Conservation (phyloP, 2,113 vertebrate species). For the Sylvia atricapilla region DNA sequence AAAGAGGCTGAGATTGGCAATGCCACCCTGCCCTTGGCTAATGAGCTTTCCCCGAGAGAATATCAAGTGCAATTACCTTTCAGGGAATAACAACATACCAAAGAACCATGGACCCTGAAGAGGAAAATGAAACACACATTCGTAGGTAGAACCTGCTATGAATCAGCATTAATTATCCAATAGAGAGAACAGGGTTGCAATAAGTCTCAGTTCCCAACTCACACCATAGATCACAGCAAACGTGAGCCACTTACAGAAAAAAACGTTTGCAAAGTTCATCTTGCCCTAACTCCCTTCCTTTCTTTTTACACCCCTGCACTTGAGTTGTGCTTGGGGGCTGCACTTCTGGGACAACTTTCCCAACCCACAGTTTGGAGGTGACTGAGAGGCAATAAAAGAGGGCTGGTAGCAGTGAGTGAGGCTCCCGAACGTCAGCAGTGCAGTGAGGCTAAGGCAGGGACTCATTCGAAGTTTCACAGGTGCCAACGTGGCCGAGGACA, state of each 20-base stretch:
- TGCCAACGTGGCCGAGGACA: neutral
- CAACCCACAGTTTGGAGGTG: neutral
- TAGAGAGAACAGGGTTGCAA: slow-evolving; percentile 37
- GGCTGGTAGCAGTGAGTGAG: neutral
- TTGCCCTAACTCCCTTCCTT: neutral
- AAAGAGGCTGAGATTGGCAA: slow-evolving; percentile 56
- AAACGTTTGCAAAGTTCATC: slow-evolving; percentile 23
- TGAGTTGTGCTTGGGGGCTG: neutral
- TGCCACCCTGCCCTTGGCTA: slow-evolving; percentile 51
- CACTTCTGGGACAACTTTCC: neutral
- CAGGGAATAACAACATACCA: slow-evolving; percentile 60
- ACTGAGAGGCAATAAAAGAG: neutral
- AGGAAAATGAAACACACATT: slow-evolving; percentile 58
- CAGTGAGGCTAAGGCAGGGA: neutral
- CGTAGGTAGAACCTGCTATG: slow-evolving; percentile 53
- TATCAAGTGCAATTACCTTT: slow-evolving; percentile 70
- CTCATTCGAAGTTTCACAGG: neutral
- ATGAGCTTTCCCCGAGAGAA: slow-evolving; percentile 55
- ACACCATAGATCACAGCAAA: slow-evolving; percentile 49
- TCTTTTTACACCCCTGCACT: fast-evolving
- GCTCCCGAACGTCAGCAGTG: neutral
- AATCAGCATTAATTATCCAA: slow-evolving; percentile 69
- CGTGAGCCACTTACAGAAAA: slow-evolving; percentile 11
- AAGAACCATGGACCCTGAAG: slow-evolving; percentile 46
- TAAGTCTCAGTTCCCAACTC: slow-evolving; percentile 55